Base-by-base conservation (phyloP, 1,140 invertebrate species). In the Pseudoatta argentina region DNA sequence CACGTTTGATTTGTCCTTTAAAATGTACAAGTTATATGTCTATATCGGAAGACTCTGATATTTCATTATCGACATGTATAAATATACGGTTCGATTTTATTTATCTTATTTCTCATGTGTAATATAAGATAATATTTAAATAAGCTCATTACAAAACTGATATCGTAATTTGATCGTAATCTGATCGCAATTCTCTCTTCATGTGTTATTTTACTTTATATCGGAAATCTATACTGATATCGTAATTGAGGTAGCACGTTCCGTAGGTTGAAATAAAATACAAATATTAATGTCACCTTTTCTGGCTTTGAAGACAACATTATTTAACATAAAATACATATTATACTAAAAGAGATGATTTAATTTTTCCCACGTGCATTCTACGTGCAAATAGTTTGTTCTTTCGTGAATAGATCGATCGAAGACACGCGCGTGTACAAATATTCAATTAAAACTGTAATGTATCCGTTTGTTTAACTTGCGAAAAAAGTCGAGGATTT, bases 401-500 rank as follows among this genome's bases (percentile, higher is more conserved):
- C 4, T 63, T 51, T 57, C 6, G 14, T 39, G 4, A 61, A 73
- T 61, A 16, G 8, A 34, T 39, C 18, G 27, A 4, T 71, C 34
- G 30, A 24, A 30, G 5, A 18, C 39, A 44, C 14, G 39, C 16
- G 5, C 24, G 12, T 44, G 24, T 14, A 27, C n/a, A 16, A 81
- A 71, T 34, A 73, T 82, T 82, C 39, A 44, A 30, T 61, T 72
- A 82, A 81, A 82, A 57, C 8, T 82, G 24, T 55, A 72, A 71
- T 55, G 39, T 39, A 82, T 61, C 24, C 18, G 53, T 34, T 82
- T 55, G 7, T 73, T 44, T 69, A 39, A 30, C 0, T 21, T 73
- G 12, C 16, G 21, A 82, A 59, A 39, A 73, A 61, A 82, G 14
- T 34, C 34, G 24, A 53, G 21, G 21, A 59, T 81, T 81, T 71